Percentiles rank a stretch among this genome's conserved stretches.
Evolutionary conservation across 2,797 vertebrate species (phyloP).

Genomic region (Acipenser ruthenus): DNA sequence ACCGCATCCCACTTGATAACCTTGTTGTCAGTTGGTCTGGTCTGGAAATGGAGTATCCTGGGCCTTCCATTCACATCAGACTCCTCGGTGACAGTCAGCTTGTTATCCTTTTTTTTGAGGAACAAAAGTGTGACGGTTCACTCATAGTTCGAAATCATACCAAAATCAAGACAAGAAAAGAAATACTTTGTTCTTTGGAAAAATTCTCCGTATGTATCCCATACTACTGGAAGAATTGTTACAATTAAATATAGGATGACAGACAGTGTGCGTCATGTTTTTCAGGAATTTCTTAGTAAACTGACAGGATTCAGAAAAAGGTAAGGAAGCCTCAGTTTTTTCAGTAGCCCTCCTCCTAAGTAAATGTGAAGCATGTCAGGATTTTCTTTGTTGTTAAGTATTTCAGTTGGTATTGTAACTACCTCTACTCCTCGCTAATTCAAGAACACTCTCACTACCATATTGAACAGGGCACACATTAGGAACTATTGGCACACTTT

Average conservation of each 20-base stretch:
- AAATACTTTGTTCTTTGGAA: not conserved
- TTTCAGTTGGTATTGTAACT: too few species aligned
- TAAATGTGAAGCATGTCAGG: too few species aligned
- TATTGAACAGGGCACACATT: too few species aligned
- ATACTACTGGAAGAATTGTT: not conserved
- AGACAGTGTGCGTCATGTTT: too few species aligned
- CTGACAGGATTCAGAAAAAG: too few species aligned
- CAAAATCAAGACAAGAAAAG: not conserved
- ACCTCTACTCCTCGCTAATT: too few species aligned
- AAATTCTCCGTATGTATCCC: not conserved
- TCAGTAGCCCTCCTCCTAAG: too few species aligned
- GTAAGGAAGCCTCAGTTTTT: too few species aligned
- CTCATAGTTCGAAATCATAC: not conserved
- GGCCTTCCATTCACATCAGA: slow-evolving; percentile 61
- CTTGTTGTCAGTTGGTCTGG: slow-evolving; percentile 54
- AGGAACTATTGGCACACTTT: too few species aligned
- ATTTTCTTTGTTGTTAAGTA: too few species aligned
- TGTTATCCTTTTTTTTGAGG: slow-evolving; percentile 53
- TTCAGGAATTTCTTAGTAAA: too few species aligned
- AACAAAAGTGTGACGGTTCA: not conserved
- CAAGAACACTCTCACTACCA: too few species aligned
- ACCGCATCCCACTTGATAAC: slow-evolving; percentile 64
- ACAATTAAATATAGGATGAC: not conserved
- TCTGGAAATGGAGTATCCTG: slow-evolving; percentile 68
- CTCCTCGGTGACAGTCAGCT: slow-evolving; percentile 69